Evolutionary conservation across 2,113 vertebrate genomes (phyloP).

Genomic region (Ascaphus truei): DNA sequence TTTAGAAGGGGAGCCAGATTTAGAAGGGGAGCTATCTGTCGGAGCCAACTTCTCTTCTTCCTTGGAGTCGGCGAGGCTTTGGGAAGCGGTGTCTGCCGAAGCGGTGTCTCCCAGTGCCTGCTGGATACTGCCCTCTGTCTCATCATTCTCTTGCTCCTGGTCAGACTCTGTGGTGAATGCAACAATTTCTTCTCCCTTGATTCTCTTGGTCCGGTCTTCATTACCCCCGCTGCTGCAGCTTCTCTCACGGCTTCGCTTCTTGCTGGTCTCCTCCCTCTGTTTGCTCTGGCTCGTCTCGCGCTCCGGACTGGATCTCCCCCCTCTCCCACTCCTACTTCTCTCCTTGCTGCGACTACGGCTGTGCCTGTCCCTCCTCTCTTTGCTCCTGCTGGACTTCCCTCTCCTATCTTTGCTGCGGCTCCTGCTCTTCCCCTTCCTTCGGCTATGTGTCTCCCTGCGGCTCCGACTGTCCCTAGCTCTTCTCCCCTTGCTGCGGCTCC

Average conservation of each 20-base stretch:
- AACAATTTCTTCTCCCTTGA: background rate
- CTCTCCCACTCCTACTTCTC: background rate
- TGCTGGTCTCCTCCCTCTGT: too few relatives aligned
- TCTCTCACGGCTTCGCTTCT: background rate
- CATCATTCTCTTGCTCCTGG: constrained; percentile 10
- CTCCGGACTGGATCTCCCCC: too few relatives aligned
- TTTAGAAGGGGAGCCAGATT: background rate
- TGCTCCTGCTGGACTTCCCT: background rate
- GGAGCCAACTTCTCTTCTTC: background rate
- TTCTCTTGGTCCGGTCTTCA: background rate
- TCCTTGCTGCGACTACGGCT: constrained; percentile 9
- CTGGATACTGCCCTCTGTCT: background rate
- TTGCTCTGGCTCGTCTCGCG: too few relatives aligned
- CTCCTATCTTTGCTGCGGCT: constrained; percentile 17
- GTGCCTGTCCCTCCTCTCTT: constrained; percentile 76
- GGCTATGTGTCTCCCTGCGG: too few relatives aligned
- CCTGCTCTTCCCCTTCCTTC: constrained; percentile 51
- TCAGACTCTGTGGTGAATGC: constrained; percentile 25
- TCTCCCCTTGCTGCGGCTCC: background rate
- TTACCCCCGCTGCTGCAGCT: background rate
- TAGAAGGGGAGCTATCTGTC: background rate
- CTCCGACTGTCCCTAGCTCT: too few relatives aligned
- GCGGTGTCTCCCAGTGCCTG: background rate
- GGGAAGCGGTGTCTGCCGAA: background rate
- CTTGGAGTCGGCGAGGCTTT: background rate